A percentile compares a stretch with the other conserved stretches of the same genome.
Evolutionary conservation across 1,140 invertebrate genomes (phyloP).

Genomic region (Drosophila aff.): DNA sequence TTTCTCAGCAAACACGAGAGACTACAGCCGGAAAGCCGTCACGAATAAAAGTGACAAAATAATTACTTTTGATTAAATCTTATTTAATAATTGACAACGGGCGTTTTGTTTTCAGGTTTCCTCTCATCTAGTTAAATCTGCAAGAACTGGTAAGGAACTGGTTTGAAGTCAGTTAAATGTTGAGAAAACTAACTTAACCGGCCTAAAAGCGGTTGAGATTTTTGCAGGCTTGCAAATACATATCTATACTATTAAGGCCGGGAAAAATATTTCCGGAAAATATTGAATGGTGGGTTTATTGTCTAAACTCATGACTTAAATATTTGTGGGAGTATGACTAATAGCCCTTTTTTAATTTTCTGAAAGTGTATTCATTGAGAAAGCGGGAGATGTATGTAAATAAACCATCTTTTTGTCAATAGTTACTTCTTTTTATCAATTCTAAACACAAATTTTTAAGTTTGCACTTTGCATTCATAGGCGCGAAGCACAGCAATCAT

Average conservation of each 20-base stretch:
- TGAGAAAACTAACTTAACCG: not conserved
- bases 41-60: slow-evolving; percentile 19
- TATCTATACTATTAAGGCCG: not conserved
- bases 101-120: slow-evolving; percentile 6
- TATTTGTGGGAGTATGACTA: not conserved
- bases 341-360: not conserved
- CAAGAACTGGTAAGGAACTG: slow-evolving; percentile 7
- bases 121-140: not conserved
- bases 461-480: not conserved
- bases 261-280: not conserved
- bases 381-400: not conserved
- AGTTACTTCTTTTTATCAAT: too few relatives aligned
- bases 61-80: slow-evolving; percentile 5
- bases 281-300: not conserved
- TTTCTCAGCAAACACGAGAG: not conserved
- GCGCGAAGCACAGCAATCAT: not conserved
- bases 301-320: not conserved
- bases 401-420: not conserved
- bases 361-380: not conserved
- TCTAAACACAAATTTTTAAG: not conserved
- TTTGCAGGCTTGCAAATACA: not conserved
- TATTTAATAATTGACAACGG: slow-evolving; percentile 3
- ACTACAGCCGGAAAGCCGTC: slow-evolving; percentile 3
- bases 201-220: not conserved
- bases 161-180: slow-evolving; percentile 6